A percentile compares a stretch with the other conserved stretches of the same genome.
phyloP scores from a whole-genome alignment of 2,888 invertebrate species.

The Atrina japonica region DNA sequence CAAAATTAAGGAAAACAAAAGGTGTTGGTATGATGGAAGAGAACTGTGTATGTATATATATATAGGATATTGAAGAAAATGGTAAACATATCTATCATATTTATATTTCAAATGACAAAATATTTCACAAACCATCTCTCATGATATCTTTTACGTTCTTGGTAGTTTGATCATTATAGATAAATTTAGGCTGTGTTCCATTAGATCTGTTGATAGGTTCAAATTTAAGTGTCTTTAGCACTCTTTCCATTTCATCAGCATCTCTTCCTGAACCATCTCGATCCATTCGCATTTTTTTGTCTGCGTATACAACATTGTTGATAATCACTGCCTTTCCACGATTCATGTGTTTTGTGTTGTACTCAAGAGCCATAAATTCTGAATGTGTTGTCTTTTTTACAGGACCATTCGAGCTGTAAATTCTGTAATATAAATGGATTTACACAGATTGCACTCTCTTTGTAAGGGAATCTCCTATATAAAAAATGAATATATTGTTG shows the following conservation, averaged over 20 bases:
- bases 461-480: too few species aligned
- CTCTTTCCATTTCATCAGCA: conserved; percentile 3
- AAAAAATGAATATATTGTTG: too few species aligned
- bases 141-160: not conserved
- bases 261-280: conserved; percentile 12
- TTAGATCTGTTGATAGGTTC: not conserved
- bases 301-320: conserved; percentile 9
- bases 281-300: not conserved
- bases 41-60: too few species aligned
- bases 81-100: not conserved
- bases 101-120: not conserved
- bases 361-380: not conserved
- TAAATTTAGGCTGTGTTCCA: not conserved
- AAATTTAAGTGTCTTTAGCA: conserved; percentile 2
- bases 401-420: too few species aligned
- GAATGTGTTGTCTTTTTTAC: too few species aligned
- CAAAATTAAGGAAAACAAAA: too few species aligned
- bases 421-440: too few species aligned
- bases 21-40: too few species aligned
- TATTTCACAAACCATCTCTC: conserved; percentile 1
- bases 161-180: not conserved
- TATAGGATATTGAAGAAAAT: not conserved
- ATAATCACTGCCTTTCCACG: conserved; percentile 17
- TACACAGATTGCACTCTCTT: too few species aligned
- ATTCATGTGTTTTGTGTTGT: conserved; percentile 6